A percentile compares a stretch with the other conserved stretches of the same genome.
phyloP scores from a whole-genome alignment of 2,113 vertebrate genomes.

The Anhinga rufa region DNA sequence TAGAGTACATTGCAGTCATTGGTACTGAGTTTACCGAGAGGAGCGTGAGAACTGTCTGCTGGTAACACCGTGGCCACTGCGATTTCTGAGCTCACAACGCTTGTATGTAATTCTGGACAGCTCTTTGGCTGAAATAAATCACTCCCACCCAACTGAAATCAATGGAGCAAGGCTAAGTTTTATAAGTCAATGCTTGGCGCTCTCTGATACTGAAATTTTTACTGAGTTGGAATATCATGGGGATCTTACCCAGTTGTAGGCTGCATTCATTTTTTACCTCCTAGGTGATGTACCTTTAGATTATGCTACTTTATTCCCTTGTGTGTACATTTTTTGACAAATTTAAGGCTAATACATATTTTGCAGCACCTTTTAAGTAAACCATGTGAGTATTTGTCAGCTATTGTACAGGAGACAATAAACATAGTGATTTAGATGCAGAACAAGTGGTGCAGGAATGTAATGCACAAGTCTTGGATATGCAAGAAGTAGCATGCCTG shows the following conservation, averaged over 20 bases:
- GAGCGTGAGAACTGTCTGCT: neutral
- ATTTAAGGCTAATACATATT: neutral
- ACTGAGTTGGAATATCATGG: neutral
- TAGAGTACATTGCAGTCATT: neutral
- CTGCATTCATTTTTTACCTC: neutral
- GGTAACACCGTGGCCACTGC: neutral
- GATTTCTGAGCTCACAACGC: neutral
- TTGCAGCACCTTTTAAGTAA: neutral
- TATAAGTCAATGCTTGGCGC: neutral
- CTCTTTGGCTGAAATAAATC: neutral
- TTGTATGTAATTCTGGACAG: neutral
- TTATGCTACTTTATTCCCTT: neutral
- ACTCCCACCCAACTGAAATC: neutral
- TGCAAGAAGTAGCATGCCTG: neutral
- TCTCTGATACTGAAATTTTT: neutral
- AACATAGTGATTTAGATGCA: neutral
- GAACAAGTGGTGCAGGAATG: neutral
- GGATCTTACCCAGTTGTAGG: neutral
- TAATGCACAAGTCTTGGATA: neutral
- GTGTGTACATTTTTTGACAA: neutral
- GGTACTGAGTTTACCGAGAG: neutral
- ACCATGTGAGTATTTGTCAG: neutral
- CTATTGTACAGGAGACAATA: neutral
- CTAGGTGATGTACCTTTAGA: neutral
- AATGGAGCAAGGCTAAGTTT: neutral